These are phyloP conservation scores for Campoplex capitator DNA, from an alignment of 2,888 invertebrate genomes.

Conservation along the genomic window DNA sequence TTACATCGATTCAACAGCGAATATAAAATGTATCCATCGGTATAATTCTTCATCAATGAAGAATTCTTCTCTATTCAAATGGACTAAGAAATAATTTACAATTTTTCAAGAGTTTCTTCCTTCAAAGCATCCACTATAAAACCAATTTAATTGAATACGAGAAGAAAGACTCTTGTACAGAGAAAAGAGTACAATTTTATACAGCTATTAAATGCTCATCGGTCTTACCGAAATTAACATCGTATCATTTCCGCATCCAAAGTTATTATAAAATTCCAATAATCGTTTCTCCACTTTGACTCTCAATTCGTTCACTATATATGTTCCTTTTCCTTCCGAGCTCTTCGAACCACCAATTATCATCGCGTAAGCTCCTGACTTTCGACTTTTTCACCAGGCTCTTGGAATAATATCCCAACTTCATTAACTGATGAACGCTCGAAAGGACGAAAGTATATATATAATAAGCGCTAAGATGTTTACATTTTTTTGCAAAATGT, in stretches of 20 bases:
- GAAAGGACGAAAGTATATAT: background rate
- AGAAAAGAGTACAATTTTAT: background rate
- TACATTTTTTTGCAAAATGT: background rate
- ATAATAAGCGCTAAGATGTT: background rate
- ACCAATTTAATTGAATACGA: no score
- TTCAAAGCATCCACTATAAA: background rate
- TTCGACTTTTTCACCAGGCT: constrained; percentile 26
- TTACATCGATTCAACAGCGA: background rate
- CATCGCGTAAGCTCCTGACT: constrained; percentile 38
- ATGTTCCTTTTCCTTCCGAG: background rate
- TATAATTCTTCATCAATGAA: background rate
- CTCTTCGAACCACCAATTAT: constrained; percentile 23
- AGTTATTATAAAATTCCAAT: constrained; percentile 30
- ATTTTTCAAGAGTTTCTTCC: background rate
- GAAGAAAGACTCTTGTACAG: background rate
- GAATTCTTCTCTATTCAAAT: background rate
- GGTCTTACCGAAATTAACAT: background rate
- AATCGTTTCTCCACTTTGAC: constrained; percentile 4
- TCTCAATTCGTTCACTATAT: background rate
- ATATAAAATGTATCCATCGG: background rate
- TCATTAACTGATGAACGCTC: constrained; percentile 35
- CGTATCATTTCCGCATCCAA: background rate
- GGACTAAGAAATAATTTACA: background rate
- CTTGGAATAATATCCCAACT: constrained; percentile 17
- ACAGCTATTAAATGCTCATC: background rate